A percentile compares a stretch with the other conserved stretches of the same genome.
These are phyloP conservation scores for Engystomops pustulosus DNA, from an alignment of 2,113 vertebrate species.

Conservation along the genomic window DNA sequence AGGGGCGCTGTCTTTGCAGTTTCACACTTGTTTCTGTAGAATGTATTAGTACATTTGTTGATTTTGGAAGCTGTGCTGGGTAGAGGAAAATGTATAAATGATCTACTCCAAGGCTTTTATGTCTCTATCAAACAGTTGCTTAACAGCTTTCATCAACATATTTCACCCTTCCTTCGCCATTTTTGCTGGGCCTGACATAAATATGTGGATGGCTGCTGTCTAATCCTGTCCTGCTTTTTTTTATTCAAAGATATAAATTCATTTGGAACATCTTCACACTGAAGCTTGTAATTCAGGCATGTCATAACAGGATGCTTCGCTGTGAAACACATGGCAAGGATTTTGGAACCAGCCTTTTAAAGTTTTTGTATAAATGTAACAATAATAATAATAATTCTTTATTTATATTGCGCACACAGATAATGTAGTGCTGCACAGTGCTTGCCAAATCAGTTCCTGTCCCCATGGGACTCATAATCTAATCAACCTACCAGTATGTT, in stretches of 20 bases:
- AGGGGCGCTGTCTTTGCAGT: too few relatives aligned
- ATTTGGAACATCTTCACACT: conserved; percentile 32
- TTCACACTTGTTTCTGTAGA: background rate
- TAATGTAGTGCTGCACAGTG: too few relatives aligned
- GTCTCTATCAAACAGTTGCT: background rate
- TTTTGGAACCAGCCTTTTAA: background rate
- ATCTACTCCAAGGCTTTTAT: background rate
- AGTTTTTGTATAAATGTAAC: background rate
- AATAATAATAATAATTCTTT: too few relatives aligned
- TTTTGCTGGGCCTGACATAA: conserved; percentile 36
- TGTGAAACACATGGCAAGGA: background rate
- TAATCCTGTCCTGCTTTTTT: background rate
- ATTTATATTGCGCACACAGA: too few relatives aligned
- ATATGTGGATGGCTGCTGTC: conserved; percentile 28
- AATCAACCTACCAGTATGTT: too few relatives aligned
- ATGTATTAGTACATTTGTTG: background rate
- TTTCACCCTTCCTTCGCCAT: background rate
- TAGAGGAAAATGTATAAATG: background rate
- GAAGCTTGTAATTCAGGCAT: conserved; percentile 16
- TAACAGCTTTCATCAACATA: background rate
- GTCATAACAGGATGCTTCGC: conserved; percentile 12
- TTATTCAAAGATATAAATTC: background rate
- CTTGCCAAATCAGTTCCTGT: too few relatives aligned
- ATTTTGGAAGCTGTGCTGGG: background rate
- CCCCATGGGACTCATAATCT: too few relatives aligned